Base-by-base conservation (phyloP, 2,888 invertebrate species). In the Palloptera scutellata region DNA sequence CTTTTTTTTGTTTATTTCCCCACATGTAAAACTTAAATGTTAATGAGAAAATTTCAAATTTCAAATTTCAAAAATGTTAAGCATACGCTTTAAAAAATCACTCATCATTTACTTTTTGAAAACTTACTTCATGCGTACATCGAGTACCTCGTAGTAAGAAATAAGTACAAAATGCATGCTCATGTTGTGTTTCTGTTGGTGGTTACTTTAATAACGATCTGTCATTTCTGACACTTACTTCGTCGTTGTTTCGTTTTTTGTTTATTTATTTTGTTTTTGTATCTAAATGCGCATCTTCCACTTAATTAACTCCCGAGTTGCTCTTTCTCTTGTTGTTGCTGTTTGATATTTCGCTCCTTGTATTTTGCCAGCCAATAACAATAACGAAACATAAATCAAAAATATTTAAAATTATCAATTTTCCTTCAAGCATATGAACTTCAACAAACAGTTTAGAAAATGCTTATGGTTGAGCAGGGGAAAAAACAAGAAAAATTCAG, bases 151-250 rank as follows among this genome's bases (percentile, higher is more conserved):
- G 6, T 30, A 30, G 6, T 30, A 4, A 30, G n/a, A n/a, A n/a
- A n/a, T n/a, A n/a, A n/a, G n/a, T 30, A 30, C 30, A 6, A 30
- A 30, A 30, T 30, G 30, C 30, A 30, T 30, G 30, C 30, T 30
- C 30, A 30, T 30, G 64, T 45, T 20, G 53, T 42, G 17, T 42
- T n/a, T 41, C 5, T 41, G 9, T 40, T 40, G 6, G 43, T 45
- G 51, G 45, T 61, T 52, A 30, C 61, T 52, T 51, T 40, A 61
- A 61, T 51, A 66, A 55, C 57, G 61, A 66, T 66, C 66, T 66
- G 66, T 66, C 66, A 61, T 61, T 61, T 66, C 55, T 66, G 66
- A 66, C 66, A 66, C 61, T 66, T 61, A 58, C 51, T 41, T 19
- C 19, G 41, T 19, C 64, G 59, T 59, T 48, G 15, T 48, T 48